A percentile compares a stretch with the other conserved stretches of the same genome.
Conservation (phyloP, 2,888 invertebrate genomes). For the Minunthozetes semirufus region DNA sequence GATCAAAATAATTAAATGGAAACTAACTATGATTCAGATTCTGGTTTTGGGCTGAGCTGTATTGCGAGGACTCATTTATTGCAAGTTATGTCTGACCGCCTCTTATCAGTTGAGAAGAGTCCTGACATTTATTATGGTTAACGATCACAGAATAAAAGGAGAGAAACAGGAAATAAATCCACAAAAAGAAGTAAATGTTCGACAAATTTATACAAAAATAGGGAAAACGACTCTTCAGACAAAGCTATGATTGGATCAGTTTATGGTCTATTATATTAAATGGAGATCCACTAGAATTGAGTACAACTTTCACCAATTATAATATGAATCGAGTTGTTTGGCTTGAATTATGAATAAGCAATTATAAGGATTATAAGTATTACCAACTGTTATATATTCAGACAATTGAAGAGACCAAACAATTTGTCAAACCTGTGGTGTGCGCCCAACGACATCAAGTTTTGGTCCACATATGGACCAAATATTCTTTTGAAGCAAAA, state of each 20-base stretch:
- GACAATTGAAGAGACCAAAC: background rate
- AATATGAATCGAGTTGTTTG: slow-evolving; percentile 1
- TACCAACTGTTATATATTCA: slow-evolving; percentile 5
- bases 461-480: slow-evolving; percentile 9
- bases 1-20: no score
- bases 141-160: slow-evolving; percentile 11
- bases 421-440: slow-evolving; percentile 16
- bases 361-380: background rate
- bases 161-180: slow-evolving; percentile 17
- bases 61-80: background rate
- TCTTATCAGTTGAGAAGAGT: background rate
- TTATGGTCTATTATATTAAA: background rate
- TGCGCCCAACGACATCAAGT: background rate
- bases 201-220: background rate
- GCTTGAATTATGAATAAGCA: slow-evolving; percentile 3
- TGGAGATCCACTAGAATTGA: background rate
- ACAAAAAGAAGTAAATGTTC: background rate
- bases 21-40: background rate
- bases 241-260: background rate
- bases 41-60: background rate
- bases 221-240: background rate
- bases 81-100: background rate
- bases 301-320: background rate
- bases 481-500: background rate
- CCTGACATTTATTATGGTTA: slow-evolving; percentile 4